phyloP scores from a whole-genome alignment of 2,113 vertebrate species.

The Pangasianodon hypophthalmus region DNA sequence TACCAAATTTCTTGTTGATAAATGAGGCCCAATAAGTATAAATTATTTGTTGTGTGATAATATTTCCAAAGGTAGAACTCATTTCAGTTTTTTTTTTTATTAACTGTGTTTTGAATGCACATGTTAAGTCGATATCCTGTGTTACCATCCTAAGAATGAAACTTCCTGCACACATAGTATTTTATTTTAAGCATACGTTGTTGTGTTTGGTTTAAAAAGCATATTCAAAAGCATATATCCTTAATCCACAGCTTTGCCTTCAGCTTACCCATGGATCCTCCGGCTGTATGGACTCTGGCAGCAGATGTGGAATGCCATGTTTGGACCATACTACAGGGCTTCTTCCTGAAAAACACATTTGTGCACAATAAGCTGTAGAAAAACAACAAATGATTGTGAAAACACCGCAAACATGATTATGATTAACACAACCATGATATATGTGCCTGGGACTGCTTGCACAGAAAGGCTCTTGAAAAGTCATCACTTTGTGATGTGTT shows the following conservation, averaged over 20 bases:
- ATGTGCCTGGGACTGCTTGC: neutral
- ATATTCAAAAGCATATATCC: neutral
- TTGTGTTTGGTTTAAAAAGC: neutral
- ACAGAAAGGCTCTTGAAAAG: neutral
- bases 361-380: neutral
- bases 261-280: conserved; percentile 75
- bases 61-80: neutral
- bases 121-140: neutral
- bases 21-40: neutral
- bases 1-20: neutral
- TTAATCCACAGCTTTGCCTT: conserved; percentile 65
- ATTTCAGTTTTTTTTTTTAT: neutral
- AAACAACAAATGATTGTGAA: neutral
- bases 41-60: neutral
- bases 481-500: too few species aligned
- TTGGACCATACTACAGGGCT: conserved; percentile 63
- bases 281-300: conserved; percentile 68
- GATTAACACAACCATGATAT: neutral
- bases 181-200: neutral
- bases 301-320: conserved; percentile 71
- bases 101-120: neutral
- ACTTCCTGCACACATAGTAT: neutral
- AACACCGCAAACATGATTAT: neutral
- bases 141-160: neutral
- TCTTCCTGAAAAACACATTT: neutral